Base-by-base conservation (phyloP, 2,888 invertebrate genomes). In the Epirrhoe tristata region DNA sequence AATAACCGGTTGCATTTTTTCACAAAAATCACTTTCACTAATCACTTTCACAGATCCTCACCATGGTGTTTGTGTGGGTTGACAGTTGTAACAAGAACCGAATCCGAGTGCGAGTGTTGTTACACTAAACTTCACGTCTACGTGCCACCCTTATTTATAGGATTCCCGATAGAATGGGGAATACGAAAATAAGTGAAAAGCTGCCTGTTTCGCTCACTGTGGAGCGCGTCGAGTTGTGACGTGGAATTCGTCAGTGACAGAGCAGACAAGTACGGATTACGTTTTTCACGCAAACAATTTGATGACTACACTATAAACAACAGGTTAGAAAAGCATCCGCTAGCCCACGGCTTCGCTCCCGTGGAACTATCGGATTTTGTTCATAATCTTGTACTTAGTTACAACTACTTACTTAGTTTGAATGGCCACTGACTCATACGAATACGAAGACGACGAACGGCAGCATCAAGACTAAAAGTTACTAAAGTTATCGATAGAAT, bases 81-180 rank as follows among this genome's bases (percentile, higher is more conserved):
- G 85, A 80, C 83, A 84, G 89, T 83, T 78, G 90, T 89, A 91
- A 93, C 90, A 91, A 91, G 93, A 93, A 93, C 93, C 85, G 91
- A 91, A 90, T 86, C 86, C 85, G 92, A 90, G 91, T 92, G 93
- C 93, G 93, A 92, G 91, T 93, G 92, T 84, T 89, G 89, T 91
- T 91, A 93, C 93, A 93, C 93, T 93, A 89, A 85, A 86, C 83
- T 87, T 84, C 82, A 83, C 85, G 83, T 84, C 82, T 82, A 82
- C 77, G 75, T 83, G 80, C 82, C 85, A 91, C 92, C 92, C 90
- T 86, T 93, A 93, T 93, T 92, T 93, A 93, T 93, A 93, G 83
- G 86, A 88, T 86, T 87, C 85, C 84, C 79, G 84, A 84, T 83
- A 83, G 81, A 75, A 83, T 74, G 73, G 71, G 57, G 86, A 88